Base-by-base conservation (phyloP, 2,888 invertebrate genomes). In the Drosophila recens region DNA sequence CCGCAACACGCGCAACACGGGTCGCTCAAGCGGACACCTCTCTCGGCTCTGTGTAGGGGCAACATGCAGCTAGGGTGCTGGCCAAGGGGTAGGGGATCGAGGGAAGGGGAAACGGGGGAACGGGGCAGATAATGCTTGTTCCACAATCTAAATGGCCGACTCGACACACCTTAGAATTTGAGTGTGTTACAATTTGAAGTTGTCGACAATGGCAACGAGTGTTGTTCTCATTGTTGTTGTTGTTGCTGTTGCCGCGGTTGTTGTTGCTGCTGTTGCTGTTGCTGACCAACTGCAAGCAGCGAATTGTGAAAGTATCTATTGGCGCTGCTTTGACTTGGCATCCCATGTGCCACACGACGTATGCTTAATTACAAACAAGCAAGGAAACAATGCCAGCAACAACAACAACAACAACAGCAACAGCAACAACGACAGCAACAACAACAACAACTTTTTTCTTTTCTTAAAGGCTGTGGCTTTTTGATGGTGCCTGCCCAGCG, bases 311-410 rank as follows among this genome's bases (percentile, higher is more conserved):
- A 86, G 86, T 86, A 87, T 82, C 86, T 82, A 62, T 74, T 72
- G 63, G 65, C 68, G 66, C 67, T 79, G 69, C 62, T 69, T 67
- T 73, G 82, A 84, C 89, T 67, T 73, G 82, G 87, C 89, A 89
- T 89, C 89, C 83, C 82, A 85, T 89, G 89, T 83, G 88, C 86
- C 86, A 90, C 90, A 87, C 87, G 82, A 80, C 90, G 90, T 87
- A 89, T 86, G 86, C 86, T 87, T 87, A 87, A 87, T 87, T 87
- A 89, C 90, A 78, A 87, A 87, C 88, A 87, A 85, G 82, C 79
- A 76, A 67, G 85, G 79, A 89, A 87, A 82, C 81, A 82, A 84
- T 83, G 77, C 76, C 65, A 66, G 43, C 72, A 63, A 65, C 70
- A 75, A n/a, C 75, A 57, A 23, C 65, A 65, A 13, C 58, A 64